Conservation (phyloP, 1,140 invertebrate genomes). For the Papilio polyxenes region DNA sequence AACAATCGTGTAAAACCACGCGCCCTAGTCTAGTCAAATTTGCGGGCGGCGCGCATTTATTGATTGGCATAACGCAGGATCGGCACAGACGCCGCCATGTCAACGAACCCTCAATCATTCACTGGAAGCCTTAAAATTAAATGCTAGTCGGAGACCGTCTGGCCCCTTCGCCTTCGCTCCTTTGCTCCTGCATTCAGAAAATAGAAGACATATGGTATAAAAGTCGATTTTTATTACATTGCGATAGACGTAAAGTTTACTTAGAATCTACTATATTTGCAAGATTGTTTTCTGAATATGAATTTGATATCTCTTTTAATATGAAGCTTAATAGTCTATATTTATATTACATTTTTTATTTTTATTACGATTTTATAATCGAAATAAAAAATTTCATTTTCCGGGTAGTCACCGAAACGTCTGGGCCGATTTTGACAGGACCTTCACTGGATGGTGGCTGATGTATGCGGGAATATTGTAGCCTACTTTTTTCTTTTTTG, state of each 20-base stretch:
- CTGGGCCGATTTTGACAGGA: too few species aligned
- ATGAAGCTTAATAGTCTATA: too few species aligned
- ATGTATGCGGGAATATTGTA: too few species aligned
- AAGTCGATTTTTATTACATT: neutral
- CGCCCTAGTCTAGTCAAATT: conserved; percentile 28
- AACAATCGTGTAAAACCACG: conserved; percentile 11
- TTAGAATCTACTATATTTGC: neutral
- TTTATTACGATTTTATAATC: too few species aligned
- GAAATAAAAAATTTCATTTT: too few species aligned
- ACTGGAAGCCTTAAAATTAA: conserved; percentile 38
- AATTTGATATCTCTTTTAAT: neutral
- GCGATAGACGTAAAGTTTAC: neutral
- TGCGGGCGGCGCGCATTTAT: conserved; percentile 19
- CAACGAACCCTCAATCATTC: conserved; percentile 39
- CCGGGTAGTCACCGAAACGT: too few species aligned
- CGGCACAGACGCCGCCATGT: conserved; percentile 37
- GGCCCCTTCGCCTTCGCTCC: conserved; percentile 30
- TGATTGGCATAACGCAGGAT: conserved; percentile 36
- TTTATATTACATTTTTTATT: too few species aligned
- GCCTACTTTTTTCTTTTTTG: neutral
- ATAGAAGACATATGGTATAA: neutral
- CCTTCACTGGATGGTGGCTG: too few species aligned
- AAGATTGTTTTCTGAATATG: neutral
- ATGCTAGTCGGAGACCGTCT: conserved; percentile 30
- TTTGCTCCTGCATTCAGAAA: conserved; percentile 8